phyloP scores from a whole-genome alignment of 2,888 invertebrate genomes.

The Eupsilia transversa region DNA sequence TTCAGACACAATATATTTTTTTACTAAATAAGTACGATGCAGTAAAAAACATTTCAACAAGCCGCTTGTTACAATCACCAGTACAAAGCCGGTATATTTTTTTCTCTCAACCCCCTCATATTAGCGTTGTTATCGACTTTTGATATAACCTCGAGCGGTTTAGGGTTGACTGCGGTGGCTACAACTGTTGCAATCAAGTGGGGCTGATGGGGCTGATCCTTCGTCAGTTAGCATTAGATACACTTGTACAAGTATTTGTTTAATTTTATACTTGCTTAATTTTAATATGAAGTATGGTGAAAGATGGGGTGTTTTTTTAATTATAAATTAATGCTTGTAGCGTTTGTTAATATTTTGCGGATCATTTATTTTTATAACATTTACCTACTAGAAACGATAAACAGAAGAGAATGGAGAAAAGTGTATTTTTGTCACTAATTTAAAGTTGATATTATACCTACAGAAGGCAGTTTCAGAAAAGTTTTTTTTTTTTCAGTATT shows the following conservation, averaged over 20 bases:
- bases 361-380: not conserved
- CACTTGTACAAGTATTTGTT: constrained; percentile 52
- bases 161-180: constrained; percentile 68
- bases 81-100: constrained; percentile 35
- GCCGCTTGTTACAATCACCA: constrained; percentile 19
- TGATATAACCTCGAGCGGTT: constrained; percentile 71
- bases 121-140: constrained; percentile 72
- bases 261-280: constrained; percentile 40
- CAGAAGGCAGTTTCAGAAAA: not conserved
- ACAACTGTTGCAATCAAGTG: constrained; percentile 72
- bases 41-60: constrained; percentile 22
- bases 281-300: not conserved
- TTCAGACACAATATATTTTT: not conserved
- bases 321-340: no score
- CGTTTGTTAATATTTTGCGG: not conserved
- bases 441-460: not conserved
- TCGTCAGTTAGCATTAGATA: constrained; percentile 50
- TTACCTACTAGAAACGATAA: not conserved
- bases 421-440: not conserved
- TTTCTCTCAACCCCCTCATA: constrained; percentile 65
- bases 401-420: no score
- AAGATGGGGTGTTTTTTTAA: not conserved
- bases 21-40: not conserved
- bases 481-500: no score
- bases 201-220: constrained; percentile 48